These are phyloP conservation scores for Pimephales promelas DNA, from an alignment of 2,113 vertebrate species.

Conservation along the genomic window DNA sequence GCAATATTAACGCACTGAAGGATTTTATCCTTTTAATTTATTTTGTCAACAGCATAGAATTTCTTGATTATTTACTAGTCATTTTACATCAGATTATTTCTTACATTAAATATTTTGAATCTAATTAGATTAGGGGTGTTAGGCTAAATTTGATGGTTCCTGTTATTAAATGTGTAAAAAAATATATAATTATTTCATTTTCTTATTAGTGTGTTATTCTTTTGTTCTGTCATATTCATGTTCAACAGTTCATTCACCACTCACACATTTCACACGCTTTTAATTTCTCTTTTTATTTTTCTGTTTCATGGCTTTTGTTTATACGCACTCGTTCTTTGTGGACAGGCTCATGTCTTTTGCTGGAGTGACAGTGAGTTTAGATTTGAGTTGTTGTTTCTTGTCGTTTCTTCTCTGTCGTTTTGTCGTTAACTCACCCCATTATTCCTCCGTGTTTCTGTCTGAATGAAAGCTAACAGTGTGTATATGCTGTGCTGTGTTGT, in stretches of 20 bases:
- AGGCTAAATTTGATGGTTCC: not conserved
- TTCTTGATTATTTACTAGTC: not conserved
- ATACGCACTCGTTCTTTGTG: constrained; percentile 74
- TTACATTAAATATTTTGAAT: not conserved
- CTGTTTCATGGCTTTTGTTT: constrained; percentile 65
- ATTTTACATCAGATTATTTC: not conserved
- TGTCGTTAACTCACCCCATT: constrained; percentile 34
- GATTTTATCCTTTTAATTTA: not conserved
- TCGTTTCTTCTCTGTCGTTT: constrained; percentile 31
- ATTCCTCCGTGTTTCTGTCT: constrained; percentile 31
- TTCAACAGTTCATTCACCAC: constrained; percentile 38
- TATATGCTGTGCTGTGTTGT: constrained; percentile 29
- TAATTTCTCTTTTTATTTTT: constrained; percentile 64
- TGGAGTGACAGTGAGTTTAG: constrained; percentile 78
- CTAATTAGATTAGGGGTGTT: not conserved
- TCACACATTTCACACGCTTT: constrained; percentile 49
- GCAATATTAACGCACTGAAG: not conserved
- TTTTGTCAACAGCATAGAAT: not conserved
- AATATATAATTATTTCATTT: not conserved
- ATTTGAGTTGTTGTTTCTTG: constrained; percentile 74
- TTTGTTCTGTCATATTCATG: constrained; percentile 43
- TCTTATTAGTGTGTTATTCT: constrained; percentile 12
- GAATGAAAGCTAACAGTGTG: constrained; percentile 8
- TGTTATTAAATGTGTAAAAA: not conserved
- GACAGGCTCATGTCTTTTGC: constrained; percentile 78